Evolutionary conservation across 2,888 invertebrate genomes (phyloP), one percentile per base, ranked within the genome.

Genomic region (Nebria salina): DNA sequence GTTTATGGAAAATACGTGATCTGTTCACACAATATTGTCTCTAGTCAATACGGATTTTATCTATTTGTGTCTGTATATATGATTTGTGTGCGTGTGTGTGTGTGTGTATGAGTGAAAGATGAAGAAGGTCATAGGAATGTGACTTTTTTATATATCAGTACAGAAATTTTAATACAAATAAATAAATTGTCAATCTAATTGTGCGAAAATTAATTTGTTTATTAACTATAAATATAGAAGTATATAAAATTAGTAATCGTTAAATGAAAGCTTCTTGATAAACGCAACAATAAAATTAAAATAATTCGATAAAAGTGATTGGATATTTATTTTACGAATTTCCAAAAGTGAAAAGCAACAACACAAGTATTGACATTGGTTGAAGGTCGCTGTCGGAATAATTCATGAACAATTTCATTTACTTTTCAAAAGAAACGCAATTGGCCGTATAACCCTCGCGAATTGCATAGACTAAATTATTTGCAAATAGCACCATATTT

Each of bases 271-370:
- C 54, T 54, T 54, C 8, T 0, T 7, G 0, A 13, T 54, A 54
- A 11, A 54, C 54, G 13, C 11, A 54, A 13, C 13, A 54, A 68
- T 68, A 68, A 68, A 68, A 68, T 68, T 68, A 11, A 26, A 68
- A 68, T 68, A 68, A 25, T 68, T 25, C 68, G n/a, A 68, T 68
- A 68, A 68, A 68, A 11, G 68, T 68, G 68, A 68, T 68, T 68
- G 68, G 7, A 15, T 25, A 68, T 54, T 54, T 26, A 68, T 20
- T 68, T 68, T 68, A 68, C 26, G 68, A 13, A n/a, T 68, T 68
- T 68, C 68, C 68, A 68, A 68, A 68, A 68, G 68, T 68, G 68
- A 68, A 68, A 68, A 20, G 7, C 20, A 13, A 8, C 54, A 54
- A 13, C 26, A 68, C n/a, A 15, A 25, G 7, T 68, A 68, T 20